Evolutionary conservation across 2,888 invertebrate species (phyloP).

Genomic region (Dynastes grantii): DNA sequence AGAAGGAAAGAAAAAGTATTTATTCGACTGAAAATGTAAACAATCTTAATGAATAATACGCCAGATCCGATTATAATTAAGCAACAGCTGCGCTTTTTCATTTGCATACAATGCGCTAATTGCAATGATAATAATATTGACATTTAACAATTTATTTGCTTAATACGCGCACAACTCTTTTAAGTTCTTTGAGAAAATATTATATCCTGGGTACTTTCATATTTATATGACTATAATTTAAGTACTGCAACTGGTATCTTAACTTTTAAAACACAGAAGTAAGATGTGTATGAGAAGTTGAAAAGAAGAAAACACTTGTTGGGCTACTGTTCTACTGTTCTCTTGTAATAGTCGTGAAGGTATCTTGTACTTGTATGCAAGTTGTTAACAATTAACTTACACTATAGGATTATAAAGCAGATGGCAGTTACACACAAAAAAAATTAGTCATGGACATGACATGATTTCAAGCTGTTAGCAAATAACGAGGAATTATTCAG

Average conservation of each 20-base stretch:
- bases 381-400: background rate
- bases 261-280: background rate
- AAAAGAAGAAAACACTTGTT: background rate
- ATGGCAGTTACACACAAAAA: too few relatives aligned
- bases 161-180: background rate
- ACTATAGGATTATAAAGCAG: too few relatives aligned
- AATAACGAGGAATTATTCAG: too few relatives aligned
- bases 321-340: background rate
- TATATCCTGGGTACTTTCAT: background rate
- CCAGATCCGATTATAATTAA: background rate
- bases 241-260: background rate
- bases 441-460: too few relatives aligned
- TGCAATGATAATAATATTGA: constrained; percentile 2
- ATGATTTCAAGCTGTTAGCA: too few relatives aligned
- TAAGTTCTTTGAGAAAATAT: background rate
- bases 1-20: background rate
- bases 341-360: background rate
- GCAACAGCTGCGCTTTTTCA: background rate
- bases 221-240: background rate
- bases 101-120: constrained; percentile 32
- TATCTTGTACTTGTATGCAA: background rate
- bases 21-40: constrained; percentile 27
- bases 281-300: background rate
- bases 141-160: constrained; percentile 5
- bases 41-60: constrained; percentile 20